Evolutionary conservation across 2,888 invertebrate genomes (phyloP), one percentile per base, ranked within the genome.

Genomic region (Cepaea hortensis): DNA sequence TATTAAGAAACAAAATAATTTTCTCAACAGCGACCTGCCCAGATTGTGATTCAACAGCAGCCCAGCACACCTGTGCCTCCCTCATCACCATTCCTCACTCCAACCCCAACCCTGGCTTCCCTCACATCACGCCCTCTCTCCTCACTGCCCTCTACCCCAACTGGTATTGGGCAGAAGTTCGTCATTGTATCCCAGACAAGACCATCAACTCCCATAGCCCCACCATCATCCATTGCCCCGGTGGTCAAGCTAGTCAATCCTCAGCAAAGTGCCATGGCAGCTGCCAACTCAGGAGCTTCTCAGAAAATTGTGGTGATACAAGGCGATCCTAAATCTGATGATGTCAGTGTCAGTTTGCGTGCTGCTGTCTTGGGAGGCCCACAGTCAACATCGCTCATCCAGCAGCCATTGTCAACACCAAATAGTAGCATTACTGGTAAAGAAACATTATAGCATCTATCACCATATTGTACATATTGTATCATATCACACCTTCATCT

Each of bases 161-260:
- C 89, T 11, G 83, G 89, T 9, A 65, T 85, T 15, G 89, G 90
- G 3, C 92, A 92, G 76, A 93, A 93, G 88, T 92, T 91, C 88
- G 92, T 93, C 75, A 92, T 93, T 62, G 92, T 93, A 87, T 90
- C 92, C 50, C 93, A 92, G 86, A 85, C 90, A 15, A 88, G 91
- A 11, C 89, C 91, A 9, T 82, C 88, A 35, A 89, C 91, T 9
- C 76, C 86, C 85, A 86, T 90, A 23, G 88, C 80, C 15, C 80
- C 89, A 5, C 88, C 88, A 81, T 82, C 89, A 18, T 82, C 90
- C 85, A 88, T 88, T 62, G 77, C 90, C 2, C 91, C 92, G 35
- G 89, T 92, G 13, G 91, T 92, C n/a, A 92, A 92, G 87, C 87
- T 92, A 18, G 89, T 90, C 87, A 85, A 88, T n/a, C 55, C 88